Percentiles rank a stretch among this genome's conserved stretches.
Conservation (phyloP, 2,113 vertebrate genomes). For the Paraplagusia blochii region DNA sequence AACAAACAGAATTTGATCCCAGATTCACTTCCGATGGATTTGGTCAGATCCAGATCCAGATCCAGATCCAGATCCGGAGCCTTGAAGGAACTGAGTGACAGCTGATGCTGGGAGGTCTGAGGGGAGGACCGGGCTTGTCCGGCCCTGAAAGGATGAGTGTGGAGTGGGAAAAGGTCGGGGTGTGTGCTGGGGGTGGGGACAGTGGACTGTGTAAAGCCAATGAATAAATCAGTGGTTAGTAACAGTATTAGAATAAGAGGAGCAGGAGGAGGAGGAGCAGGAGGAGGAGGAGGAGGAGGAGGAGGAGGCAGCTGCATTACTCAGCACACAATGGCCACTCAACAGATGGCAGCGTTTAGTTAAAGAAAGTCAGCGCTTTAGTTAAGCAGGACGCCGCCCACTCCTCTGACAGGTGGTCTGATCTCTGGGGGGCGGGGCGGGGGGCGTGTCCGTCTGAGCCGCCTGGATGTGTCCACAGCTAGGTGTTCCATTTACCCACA, state of each 20-base stretch:
- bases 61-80: too few relatives aligned
- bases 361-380: conserved; percentile 73
- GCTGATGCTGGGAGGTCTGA: conserved; percentile 56
- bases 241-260: conserved; percentile 80
- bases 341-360: conserved; percentile 93
- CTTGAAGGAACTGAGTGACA: conserved; percentile 52
- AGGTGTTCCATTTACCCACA: not conserved
- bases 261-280: conserved; percentile 56
- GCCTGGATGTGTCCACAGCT: not conserved
- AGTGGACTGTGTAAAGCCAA: conserved; percentile 86
- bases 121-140: conserved; percentile 41
- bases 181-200: conserved; percentile 14
- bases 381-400: conserved; percentile 74
- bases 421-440: too few relatives aligned
- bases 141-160: conserved; percentile 29
- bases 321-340: conserved; percentile 80
- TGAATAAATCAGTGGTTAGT: conserved; percentile 98
- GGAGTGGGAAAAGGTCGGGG: conserved; percentile 12
- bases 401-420: conserved; percentile 88
- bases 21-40: too few relatives aligned
- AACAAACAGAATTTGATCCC: too few relatives aligned
- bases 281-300: conserved; percentile 69
- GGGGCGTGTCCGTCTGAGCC: conserved; percentile 51
- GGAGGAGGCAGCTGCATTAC: conserved; percentile 79
- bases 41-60: too few relatives aligned